Evolutionary conservation across 2,888 invertebrate genomes (phyloP), one percentile per base, ranked within the genome.

Genomic region (Cataglyphis albicans): DNA sequence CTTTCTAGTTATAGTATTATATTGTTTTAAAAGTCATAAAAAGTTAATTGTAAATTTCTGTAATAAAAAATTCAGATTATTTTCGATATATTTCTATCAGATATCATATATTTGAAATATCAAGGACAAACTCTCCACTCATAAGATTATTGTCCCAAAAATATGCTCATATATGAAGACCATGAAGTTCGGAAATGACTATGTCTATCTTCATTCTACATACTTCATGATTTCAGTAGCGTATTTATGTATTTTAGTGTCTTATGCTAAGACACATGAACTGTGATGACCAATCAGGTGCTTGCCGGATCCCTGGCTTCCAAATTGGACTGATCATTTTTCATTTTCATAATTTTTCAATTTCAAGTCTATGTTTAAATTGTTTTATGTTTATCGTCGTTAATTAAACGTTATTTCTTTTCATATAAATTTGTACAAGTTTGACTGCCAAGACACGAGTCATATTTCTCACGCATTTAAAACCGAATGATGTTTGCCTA

Each of bases 151-250:
- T 18, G 7, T 64, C 5, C 10, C 63, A n/a, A 64, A 38, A 48
- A 6, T 18, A 48, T 48, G 18, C 7, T 2, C 29, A 29, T 48
- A 15, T 12, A 2, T 4, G n/a, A 18, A 48, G 48, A 48, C 18
- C 48, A n/a, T n/a, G 1, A 52, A 68, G 32, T 12, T 4, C 15
- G 15, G 35, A 35, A 32, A 61, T 29, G 18, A 15, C n/a, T 5
- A 21, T 25, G 2, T 55, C 52, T 15, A 68, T 48, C 68, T 70
- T 70, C 15, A 70, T 21, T 29, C 21, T 38, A 3, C 2, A 59
- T 41, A 41, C 25, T 59, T 57, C 25, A 72, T 59, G 72, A 41
- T 41, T 41, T 15, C 55, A 70, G 15, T 70, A 38, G 5, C 18
- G 35, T 35, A 57, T 38, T 18, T 25, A 35, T 25, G 9, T 55